Conservation (phyloP, 2,888 invertebrate species). For the Lycocerus yunnanus region DNA sequence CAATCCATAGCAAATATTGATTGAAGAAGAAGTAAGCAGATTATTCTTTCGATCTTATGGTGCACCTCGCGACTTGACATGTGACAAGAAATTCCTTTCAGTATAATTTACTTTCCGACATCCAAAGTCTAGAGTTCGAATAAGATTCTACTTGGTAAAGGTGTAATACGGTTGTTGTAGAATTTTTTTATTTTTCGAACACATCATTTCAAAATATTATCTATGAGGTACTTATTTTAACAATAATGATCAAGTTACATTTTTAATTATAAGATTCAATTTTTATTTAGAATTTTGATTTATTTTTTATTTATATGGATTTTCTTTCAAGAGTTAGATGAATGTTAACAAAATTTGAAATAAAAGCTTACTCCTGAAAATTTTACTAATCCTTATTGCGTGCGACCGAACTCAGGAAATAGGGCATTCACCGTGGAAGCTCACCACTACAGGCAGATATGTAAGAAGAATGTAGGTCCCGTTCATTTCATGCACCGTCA, state of each 20-base stretch:
- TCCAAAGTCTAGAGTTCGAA: conserved; percentile 32
- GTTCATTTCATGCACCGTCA: conserved; percentile 54
- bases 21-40: conserved; percentile 40
- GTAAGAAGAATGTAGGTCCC: conserved; percentile 43
- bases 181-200: not conserved
- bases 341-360: not conserved
- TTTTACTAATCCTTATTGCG: conserved; percentile 15
- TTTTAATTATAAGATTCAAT: not conserved
- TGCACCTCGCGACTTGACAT: conserved; percentile 45
- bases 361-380: not conserved
- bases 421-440: conserved; percentile 37
- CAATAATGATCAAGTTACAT: not conserved
- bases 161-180: conserved; percentile 32
- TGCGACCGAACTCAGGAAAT: conserved; percentile 41
- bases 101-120: conserved; percentile 50
- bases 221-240: not conserved
- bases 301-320: not conserved
- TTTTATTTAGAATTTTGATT: not conserved
- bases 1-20: conserved; percentile 37
- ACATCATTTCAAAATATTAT: not conserved
- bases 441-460: conserved; percentile 33
- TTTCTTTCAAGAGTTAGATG: not conserved
- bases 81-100: conserved; percentile 52
- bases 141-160: conserved; percentile 17
- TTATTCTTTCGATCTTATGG: conserved; percentile 39